phyloP scores from a whole-genome alignment of 1,140 invertebrate genomes.

The Lasioglossum albipes region DNA sequence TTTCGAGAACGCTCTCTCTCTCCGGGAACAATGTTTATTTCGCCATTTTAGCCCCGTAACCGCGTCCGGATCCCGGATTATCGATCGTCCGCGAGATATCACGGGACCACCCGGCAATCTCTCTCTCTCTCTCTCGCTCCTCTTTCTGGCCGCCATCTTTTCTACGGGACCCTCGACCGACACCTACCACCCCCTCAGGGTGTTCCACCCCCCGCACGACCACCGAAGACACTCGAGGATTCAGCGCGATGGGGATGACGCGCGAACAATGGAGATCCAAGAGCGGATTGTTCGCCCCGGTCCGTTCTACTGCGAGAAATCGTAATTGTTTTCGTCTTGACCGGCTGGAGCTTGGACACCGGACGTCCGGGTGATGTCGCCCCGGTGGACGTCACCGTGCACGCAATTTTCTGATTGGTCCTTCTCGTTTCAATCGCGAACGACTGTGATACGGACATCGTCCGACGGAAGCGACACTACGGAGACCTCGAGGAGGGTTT shows the following conservation, averaged over 20 bases:
- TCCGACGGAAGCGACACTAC: conserved; percentile 23
- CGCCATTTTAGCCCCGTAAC: not conserved
- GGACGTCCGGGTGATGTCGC: not conserved
- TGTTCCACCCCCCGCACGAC: no score
- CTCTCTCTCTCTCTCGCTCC: no score
- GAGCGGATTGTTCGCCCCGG: conserved; percentile 3
- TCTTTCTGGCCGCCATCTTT: not conserved
- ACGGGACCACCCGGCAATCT: not conserved
- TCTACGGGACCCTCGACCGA: no score
- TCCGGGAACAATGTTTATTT: not conserved
- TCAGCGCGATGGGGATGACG: conserved; percentile 4
- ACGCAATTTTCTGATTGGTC: no score
- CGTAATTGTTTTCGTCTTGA: not conserved
- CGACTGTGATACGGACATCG: no score
- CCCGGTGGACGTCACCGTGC: no score
- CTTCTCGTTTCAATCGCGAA: no score
- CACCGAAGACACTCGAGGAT: not conserved
- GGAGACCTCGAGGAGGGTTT: conserved; percentile 20
- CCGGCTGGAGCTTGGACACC: not conserved
- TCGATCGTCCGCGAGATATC: not conserved
- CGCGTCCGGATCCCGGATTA: not conserved
- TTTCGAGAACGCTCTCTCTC: conserved; percentile 32
- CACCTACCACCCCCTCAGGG: no score
- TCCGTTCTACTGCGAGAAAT: not conserved
- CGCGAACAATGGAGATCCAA: conserved; percentile 12